phyloP scores from a whole-genome alignment of 2,113 vertebrate genomes.

The Pontoporia blainvillei region DNA sequence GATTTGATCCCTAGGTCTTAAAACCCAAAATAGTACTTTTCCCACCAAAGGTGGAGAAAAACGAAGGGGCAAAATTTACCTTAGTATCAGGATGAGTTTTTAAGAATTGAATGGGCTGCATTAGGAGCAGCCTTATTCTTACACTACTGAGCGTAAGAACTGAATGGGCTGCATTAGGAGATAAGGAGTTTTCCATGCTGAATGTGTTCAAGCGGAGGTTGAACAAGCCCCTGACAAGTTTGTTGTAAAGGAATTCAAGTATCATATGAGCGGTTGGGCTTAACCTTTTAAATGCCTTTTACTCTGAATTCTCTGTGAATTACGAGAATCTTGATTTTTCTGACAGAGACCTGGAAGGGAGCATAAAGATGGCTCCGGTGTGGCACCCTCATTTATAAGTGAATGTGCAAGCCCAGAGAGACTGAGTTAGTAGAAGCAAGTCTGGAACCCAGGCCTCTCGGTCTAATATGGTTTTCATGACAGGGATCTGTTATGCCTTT shows the following conservation, averaged over 20 bases:
- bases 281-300: slow-evolving; percentile 24
- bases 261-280: neutral
- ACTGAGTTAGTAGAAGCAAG: neutral
- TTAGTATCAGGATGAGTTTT: neutral
- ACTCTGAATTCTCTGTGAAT: neutral
- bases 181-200: neutral
- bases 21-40: neutral
- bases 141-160: neutral
- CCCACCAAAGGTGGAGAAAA: neutral
- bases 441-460: neutral
- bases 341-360: neutral
- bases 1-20: neutral
- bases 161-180: neutral
- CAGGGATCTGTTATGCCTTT: neutral
- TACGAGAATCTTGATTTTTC: neutral
- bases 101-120: neutral
- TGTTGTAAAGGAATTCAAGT: slow-evolving; percentile 14
- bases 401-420: neutral
- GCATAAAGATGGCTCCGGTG: neutral
- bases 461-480: neutral
- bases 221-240: neutral
- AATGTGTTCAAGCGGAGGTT: neutral
- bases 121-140: neutral
- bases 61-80: neutral
- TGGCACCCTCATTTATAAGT: neutral